phyloP scores from a whole-genome alignment of 2,113 vertebrate species.

The Pantherophis guttatus region DNA sequence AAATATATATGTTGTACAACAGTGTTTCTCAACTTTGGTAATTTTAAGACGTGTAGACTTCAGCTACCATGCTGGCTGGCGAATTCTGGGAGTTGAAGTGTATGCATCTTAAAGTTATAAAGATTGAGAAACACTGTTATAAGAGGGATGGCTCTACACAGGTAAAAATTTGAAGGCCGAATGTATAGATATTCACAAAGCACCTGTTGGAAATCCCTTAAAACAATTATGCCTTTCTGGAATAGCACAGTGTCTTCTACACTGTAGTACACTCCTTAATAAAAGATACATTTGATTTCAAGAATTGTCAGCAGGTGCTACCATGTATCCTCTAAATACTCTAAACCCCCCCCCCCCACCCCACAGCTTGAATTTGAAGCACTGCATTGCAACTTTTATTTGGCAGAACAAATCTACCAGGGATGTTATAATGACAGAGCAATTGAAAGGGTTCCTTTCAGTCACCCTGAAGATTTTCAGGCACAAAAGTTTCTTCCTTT shows the following conservation, averaged over 20 bases:
- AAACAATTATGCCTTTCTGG: background rate
- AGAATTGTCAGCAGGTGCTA: background rate
- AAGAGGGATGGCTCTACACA: background rate
- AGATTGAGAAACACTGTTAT: background rate
- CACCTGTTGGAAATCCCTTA: background rate
- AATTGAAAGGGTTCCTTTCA: background rate
- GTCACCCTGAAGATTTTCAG: background rate
- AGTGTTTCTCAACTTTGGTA: background rate
- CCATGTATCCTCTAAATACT: background rate
- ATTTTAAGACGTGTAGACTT: background rate
- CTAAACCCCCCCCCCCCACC: no score
- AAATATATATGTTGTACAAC: background rate
- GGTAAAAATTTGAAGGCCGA: background rate
- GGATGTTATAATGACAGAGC: background rate
- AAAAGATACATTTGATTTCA: background rate
- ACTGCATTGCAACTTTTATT: accelerated
- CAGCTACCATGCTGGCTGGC: background rate
- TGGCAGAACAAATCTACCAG: background rate
- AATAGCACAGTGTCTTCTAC: background rate
- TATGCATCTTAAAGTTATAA: background rate
- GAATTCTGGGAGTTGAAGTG: background rate
- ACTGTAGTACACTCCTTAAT: background rate
- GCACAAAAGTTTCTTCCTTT: background rate
- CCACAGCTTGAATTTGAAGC: background rate
- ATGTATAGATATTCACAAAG: background rate